Percentiles rank a stretch among this genome's conserved stretches.
Conservation (phyloP, 2,797 vertebrate genomes). For the Takifugu rubripes region DNA sequence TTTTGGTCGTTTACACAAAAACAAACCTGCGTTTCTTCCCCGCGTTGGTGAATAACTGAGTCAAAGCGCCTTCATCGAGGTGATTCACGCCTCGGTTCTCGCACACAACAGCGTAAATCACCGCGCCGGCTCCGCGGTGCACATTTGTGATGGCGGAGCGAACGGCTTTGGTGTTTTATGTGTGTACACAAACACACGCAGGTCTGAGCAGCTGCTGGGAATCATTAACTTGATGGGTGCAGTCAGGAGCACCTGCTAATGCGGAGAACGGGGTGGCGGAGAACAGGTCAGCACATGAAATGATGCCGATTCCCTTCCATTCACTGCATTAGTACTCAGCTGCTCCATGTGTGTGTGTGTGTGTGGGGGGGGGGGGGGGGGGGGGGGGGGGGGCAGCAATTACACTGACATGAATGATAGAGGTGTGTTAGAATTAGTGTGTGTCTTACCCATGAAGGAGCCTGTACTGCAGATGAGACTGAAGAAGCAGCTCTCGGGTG, state of each 20-base stretch:
- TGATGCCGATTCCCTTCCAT: conserved; percentile 13
- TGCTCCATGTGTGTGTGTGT: background rate
- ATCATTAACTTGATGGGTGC: conserved; percentile 64
- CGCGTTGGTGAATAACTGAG: too few relatives aligned
- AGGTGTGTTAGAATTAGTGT: too few relatives aligned
- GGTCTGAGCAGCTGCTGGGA: conserved; percentile 63
- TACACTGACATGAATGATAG: background rate
- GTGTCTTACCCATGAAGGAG: conserved; percentile 86
- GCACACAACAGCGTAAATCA: too few relatives aligned
- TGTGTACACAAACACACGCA: background rate
- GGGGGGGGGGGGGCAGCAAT: background rate
- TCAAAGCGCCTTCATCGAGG: too few relatives aligned
- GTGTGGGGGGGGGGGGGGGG: background rate
- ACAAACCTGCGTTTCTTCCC: too few relatives aligned
- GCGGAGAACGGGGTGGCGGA: conserved; percentile 41
- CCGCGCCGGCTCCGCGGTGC: too few relatives aligned
- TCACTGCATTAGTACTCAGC: conserved; percentile 5
- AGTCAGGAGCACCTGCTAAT: conserved; percentile 40
- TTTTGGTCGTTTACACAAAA: too few relatives aligned
- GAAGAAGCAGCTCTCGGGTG: conserved; percentile 93
- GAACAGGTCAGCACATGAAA: conserved; percentile 28
- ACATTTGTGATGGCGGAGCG: too few relatives aligned
- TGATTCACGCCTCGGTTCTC: too few relatives aligned
- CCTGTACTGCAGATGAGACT: conserved; percentile 92
- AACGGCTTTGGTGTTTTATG: background rate